These are phyloP conservation scores for Phymastichus coffea DNA, from an alignment of 1,140 invertebrate species.

Conservation along the genomic window DNA sequence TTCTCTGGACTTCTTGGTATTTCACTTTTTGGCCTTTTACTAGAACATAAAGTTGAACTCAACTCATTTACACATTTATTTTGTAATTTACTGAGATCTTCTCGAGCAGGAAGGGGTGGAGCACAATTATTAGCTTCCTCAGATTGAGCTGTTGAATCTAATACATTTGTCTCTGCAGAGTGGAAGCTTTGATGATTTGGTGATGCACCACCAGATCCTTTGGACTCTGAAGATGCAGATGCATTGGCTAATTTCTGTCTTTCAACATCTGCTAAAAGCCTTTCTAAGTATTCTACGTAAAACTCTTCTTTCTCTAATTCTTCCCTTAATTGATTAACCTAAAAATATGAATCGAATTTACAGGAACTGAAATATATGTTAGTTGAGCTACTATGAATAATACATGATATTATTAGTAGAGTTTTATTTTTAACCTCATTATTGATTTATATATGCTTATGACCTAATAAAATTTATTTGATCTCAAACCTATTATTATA, in stretches of 20 bases:
- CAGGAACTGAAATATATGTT: too few relatives aligned
- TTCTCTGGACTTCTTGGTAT: conserved; percentile 53
- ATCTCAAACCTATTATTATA: too few relatives aligned
- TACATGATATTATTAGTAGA: too few relatives aligned
- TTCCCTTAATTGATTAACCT: conserved; percentile 73
- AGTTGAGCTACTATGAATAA: too few relatives aligned
- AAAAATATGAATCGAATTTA: not conserved
- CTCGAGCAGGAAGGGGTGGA: conserved; percentile 41
- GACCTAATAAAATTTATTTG: too few relatives aligned
- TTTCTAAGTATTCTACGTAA: conserved; percentile 85
- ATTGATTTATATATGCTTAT: too few relatives aligned
- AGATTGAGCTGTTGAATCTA: conserved; percentile 25
- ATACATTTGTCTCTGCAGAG: conserved; percentile 37
- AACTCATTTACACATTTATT: conserved; percentile 55
- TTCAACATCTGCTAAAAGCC: conserved; percentile 78
- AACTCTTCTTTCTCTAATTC: conserved; percentile 87
- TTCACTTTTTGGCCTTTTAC: conserved; percentile 51
- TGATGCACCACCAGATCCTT: conserved; percentile 33
- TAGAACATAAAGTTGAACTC: conserved; percentile 48
- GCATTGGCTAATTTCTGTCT: conserved; percentile 59
- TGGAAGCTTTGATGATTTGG: conserved; percentile 36
- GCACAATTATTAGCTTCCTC: conserved; percentile 35
- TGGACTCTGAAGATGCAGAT: conserved; percentile 32
- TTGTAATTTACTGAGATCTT: conserved; percentile 53
- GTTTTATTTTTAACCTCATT: too few relatives aligned